Percentiles rank a stretch among this genome's conserved stretches.
phyloP scores from a whole-genome alignment of 1,140 invertebrate genomes.

The Dinothrombium tinctorium region DNA sequence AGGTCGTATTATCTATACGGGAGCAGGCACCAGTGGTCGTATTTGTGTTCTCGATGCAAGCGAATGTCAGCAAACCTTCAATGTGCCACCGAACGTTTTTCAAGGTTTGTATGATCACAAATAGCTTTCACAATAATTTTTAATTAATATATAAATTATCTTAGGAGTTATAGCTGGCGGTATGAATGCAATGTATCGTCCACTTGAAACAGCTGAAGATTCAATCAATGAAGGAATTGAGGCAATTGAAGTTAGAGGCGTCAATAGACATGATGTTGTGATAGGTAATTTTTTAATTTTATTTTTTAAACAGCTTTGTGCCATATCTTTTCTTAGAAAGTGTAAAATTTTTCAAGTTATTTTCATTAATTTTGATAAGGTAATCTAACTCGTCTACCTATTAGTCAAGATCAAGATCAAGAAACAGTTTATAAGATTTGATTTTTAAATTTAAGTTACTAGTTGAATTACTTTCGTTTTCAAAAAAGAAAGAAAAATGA shows the following conservation, averaged over 20 bases:
- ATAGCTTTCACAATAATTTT: not conserved
- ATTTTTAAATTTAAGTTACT: too few species aligned
- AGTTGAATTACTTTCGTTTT: too few species aligned
- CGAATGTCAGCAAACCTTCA: constrained; percentile 16
- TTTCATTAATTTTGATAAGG: too few species aligned
- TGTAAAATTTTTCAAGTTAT: too few species aligned
- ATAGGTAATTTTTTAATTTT: not conserved
- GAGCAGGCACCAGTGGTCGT: too few species aligned
- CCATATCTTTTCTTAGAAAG: too few species aligned
- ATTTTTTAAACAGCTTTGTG: not conserved
- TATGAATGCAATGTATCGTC: constrained; percentile 3
- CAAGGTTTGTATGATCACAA: constrained; percentile 2
- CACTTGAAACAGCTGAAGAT: constrained; percentile 7
- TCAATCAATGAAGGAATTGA: constrained; percentile 4
- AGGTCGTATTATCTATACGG: too few species aligned
- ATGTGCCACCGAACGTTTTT: constrained; percentile 1
- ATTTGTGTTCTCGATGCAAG: too few species aligned
- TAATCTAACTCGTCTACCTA: too few species aligned
- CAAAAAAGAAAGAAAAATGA: too few species aligned
- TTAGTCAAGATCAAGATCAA: too few species aligned
- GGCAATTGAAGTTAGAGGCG: constrained; percentile 2
- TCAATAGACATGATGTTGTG: constrained; percentile 5
- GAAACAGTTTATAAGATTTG: too few species aligned
- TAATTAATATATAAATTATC: not conserved
- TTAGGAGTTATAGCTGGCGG: constrained; percentile 7